Conservation (phyloP, 2,888 invertebrate species). For the Leucoma salicis region DNA sequence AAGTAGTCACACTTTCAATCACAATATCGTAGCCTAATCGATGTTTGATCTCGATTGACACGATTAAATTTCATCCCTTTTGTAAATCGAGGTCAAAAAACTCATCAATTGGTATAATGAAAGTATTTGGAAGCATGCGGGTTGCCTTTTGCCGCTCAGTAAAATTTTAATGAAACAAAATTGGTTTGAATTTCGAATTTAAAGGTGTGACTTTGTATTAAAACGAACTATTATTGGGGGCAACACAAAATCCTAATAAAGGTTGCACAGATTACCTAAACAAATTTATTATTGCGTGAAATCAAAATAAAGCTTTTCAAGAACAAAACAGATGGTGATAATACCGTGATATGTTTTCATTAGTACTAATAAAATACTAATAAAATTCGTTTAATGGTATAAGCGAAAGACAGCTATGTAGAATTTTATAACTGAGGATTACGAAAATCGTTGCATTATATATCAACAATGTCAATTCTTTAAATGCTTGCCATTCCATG, state of each 20-base stretch:
- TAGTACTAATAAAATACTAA: neutral
- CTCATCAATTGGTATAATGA: constrained; percentile 62
- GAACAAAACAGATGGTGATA: neutral
- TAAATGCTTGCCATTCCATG: neutral
- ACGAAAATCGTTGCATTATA: neutral
- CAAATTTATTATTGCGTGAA: neutral
- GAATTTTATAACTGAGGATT: neutral
- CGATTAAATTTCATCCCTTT: constrained; percentile 57
- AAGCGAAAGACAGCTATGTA: neutral
- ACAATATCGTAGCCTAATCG: constrained; percentile 35
- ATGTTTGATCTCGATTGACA: constrained; percentile 51
- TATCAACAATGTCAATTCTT: neutral
- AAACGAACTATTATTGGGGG: too few relatives aligned
- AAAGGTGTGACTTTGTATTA: constrained; percentile 12
- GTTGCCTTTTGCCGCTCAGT: constrained; percentile 44
- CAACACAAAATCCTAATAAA: constrained; percentile 14
- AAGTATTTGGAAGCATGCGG: constrained; percentile 63
- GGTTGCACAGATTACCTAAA: constrained; percentile 3
- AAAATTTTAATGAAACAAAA: constrained; percentile 41
- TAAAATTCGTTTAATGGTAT: neutral
- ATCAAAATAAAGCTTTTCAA: neutral
- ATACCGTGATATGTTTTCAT: neutral
- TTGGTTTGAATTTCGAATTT: constrained; percentile 35
- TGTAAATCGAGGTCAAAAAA: constrained; percentile 55
- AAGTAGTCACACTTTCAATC: constrained; percentile 6